Base-by-base conservation (phyloP, 2,113 vertebrate genomes). In the Electrona antarctica region DNA sequence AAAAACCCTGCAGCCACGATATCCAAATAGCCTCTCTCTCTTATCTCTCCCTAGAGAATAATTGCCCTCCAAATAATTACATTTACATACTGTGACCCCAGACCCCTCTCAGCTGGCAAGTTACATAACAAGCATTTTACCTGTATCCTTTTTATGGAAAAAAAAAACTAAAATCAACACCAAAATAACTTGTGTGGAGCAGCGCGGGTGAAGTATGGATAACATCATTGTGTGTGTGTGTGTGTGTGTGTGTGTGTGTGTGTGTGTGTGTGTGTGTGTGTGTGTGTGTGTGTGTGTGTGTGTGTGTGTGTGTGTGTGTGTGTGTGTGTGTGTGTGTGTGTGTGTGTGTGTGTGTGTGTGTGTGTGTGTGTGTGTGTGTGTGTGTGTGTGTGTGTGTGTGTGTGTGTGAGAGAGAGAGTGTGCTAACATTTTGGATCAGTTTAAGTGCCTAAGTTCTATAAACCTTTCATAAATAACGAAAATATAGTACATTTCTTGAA, bases 101-200 rank as follows among this genome's bases (percentile, higher is more conserved):
- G 21, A 21, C 21, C 21, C 45, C 41, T 45, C 54, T 62, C 15
- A 83, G 60, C 71, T 73, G 72, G 60, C 1, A 2, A 55, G 66
- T 85, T 81, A 85, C 73, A 73, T 77, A 82, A 86, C 69, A 15
- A 76, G 76, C 68, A 77, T 59, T 49, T 78, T 73, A 64, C 51
- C 51, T 67, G 67, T 14, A 56, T 59, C 51, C 48, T 69, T 45
- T 41, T 60, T 70, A 83, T 75, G 33, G 33, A 6, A 41, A 41
- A 41, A 41, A 41, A 41, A 3, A 41, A 41, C 2, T 4, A 33
- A 33, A 33, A 2, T 2, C 2, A 41, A 48, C 11, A 68, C 65
- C 47, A 68, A 51, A 64, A 54, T 61, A 70, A 80, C 67, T 66
- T 11, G 28, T 58, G n/a, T 66, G 57, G 33, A 67, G 47, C 54